These are phyloP conservation scores for Caenorhabditis remanei DNA, from an alignment of 1,140 invertebrate species.

Conservation along the genomic window DNA sequence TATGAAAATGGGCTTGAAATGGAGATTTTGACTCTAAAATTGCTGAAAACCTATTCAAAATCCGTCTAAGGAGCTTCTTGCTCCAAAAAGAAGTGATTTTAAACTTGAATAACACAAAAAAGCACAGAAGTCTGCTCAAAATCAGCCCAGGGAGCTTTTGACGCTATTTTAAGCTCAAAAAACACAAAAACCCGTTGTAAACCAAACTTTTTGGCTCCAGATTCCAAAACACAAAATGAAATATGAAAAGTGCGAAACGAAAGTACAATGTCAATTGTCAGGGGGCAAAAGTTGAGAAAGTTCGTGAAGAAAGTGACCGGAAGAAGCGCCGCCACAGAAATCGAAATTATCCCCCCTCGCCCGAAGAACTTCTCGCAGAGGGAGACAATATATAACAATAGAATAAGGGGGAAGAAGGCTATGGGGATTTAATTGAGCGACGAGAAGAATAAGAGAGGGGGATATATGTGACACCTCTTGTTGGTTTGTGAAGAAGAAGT, in stretches of 20 bases:
- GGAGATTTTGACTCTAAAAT: neutral
- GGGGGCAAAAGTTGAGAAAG: conserved; percentile 28
- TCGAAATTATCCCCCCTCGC: conserved; percentile 28
- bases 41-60: neutral
- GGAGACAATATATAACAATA: conserved; percentile 30
- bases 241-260: neutral
- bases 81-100: too few relatives aligned
- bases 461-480: conserved; percentile 36
- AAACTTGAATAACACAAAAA: too few relatives aligned
- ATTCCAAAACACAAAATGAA: neutral
- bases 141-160: neutral
- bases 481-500: conserved; percentile 7
- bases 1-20: too few relatives aligned
- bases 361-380: neutral
- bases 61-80: too few relatives aligned
- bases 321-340: conserved; percentile 31
- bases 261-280: conserved; percentile 10
- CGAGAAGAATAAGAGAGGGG: conserved; percentile 3
- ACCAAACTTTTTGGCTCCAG: neutral
- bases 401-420: neutral
- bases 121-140: too few relatives aligned
- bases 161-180: neutral
- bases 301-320: conserved; percentile 40
- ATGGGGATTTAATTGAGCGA: conserved; percentile 51
- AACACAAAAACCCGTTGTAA: neutral